Base-by-base conservation (phyloP, 1,140 invertebrate genomes). In the Pachypsylla venusta region DNA sequence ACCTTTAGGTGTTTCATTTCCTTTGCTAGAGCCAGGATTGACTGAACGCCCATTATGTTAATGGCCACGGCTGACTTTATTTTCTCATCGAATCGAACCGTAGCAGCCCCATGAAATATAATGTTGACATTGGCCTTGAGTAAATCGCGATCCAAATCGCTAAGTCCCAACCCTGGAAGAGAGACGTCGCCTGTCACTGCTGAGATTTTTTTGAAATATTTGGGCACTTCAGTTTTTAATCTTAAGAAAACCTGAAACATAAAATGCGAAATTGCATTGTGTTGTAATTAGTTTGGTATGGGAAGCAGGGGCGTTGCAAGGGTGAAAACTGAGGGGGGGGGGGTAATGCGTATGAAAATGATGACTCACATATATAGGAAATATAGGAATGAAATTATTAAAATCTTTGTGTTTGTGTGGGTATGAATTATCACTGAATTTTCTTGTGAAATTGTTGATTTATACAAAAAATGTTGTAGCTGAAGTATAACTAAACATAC, bases 51-150 rank as follows among this genome's bases (percentile, higher is more conserved):
- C 13, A 73, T 64, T 0, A 77, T 74, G 67, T 84, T 83, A 48
- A 81, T 80, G 13, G 73, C 76, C 1, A 80, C 73, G 0, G 80
- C 75, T 24, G 73, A 65, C 67, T 81, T 81, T 1, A 96, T 70
- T 61, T 84, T 82, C 71, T 93, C 89, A 69, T 93, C 84, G 67
- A 94, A 92, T 42, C 85, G 83, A 0, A 93, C 78, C 0, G 89
- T 91, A 1, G 89, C 89, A 0, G 89, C 92, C 19, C 82, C 86
- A 68, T 96, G 91, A 69, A 95, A 87, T 4, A 85, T 59, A 19
- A 68, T 60, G 39, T 61, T 53, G 12, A 66, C 59, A 20, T 62
- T 26, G n/a, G 61, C 24, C 26, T 22, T 35, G 0, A 65, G 28
- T 40, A 42, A 2, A 57, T 30, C 53, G 10, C 58, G 22, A 42